Percentiles rank a stretch among this genome's conserved stretches.
Evolutionary conservation across 2,888 invertebrate species (phyloP).

Genomic region (Creontiades dilutus): DNA sequence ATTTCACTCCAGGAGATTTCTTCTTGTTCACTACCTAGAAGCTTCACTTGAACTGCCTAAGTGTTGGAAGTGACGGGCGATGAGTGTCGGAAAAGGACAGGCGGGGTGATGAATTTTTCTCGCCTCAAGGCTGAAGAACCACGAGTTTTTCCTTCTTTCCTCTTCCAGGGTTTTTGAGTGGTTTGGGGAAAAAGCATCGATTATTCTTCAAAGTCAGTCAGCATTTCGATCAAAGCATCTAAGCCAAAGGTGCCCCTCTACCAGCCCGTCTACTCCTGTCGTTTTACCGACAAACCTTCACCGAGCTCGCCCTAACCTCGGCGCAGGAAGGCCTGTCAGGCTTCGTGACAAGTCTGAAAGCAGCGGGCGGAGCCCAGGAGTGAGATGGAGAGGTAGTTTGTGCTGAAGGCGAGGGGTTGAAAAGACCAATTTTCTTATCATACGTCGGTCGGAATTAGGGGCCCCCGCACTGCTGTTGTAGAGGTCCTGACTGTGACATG

Average conservation of each 20-base stretch:
- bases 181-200: slow-evolving; percentile 50
- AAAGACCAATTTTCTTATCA: slow-evolving; percentile 73
- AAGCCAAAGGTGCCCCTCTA: slow-evolving; percentile 52
- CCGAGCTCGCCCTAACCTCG: slow-evolving; percentile 45
- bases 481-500: slow-evolving; percentile 69
- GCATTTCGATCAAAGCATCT: slow-evolving; percentile 69
- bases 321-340: slow-evolving; percentile 65
- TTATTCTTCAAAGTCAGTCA: slow-evolving; percentile 71
- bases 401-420: slow-evolving; percentile 62
- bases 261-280: slow-evolving; percentile 59
- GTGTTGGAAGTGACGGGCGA: slow-evolving; percentile 61
- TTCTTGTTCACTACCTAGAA: slow-evolving; percentile 13
- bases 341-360: slow-evolving; percentile 70
- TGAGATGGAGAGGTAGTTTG: slow-evolving; percentile 70
- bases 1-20: slow-evolving; percentile 51
- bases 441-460: slow-evolving; percentile 72
- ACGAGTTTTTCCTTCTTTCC: slow-evolving; percentile 60
- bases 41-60: slow-evolving; percentile 23
- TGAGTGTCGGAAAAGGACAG: slow-evolving; percentile 34
- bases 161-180: slow-evolving; percentile 20
- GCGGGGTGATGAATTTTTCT: slow-evolving; percentile 68
- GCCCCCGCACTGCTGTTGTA: slow-evolving; percentile 61
- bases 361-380: slow-evolving; percentile 65
- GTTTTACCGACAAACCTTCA: slow-evolving; percentile 61
- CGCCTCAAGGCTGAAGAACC: slow-evolving; percentile 64